Percentiles rank a stretch among this genome's conserved stretches.
phyloP scores from a whole-genome alignment of 2,888 invertebrate species.

The Parnassius orleans region DNA sequence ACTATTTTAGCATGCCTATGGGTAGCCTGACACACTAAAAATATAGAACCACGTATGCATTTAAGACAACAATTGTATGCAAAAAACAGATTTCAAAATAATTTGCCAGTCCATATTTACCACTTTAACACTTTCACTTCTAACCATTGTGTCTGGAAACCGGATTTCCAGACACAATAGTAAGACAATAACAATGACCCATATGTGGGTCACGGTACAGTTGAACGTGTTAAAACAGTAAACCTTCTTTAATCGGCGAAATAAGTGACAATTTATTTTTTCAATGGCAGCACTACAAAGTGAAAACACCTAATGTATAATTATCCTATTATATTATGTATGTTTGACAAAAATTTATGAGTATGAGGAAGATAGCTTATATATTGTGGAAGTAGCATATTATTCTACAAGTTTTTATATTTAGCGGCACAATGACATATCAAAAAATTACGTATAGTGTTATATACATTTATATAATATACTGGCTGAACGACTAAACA shows the following conservation, averaged over 20 bases:
- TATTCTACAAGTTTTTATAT: not conserved
- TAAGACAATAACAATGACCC: too few relatives aligned
- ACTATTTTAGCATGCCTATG: constrained; percentile 6
- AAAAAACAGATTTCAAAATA: too few relatives aligned
- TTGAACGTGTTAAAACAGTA: not conserved
- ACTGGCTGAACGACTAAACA: too few relatives aligned
- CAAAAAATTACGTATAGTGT: too few relatives aligned
- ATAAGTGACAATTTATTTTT: constrained; percentile 25
- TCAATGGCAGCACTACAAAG: constrained; percentile 22
- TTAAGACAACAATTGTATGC: too few relatives aligned
- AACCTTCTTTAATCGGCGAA: constrained; percentile 3
- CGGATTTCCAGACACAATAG: too few relatives aligned
- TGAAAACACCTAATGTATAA: constrained; percentile 5
- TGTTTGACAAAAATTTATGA: constrained; percentile 4
- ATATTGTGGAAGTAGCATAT: not conserved
- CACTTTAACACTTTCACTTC: too few relatives aligned
- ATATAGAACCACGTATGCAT: not conserved
- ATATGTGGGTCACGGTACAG: not conserved
- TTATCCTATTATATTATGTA: not conserved
- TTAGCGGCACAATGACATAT: too few relatives aligned
- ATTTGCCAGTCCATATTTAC: too few relatives aligned
- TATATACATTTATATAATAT: too few relatives aligned
- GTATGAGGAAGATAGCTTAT: constrained; percentile 1
- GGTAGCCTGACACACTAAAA: constrained; percentile 15
- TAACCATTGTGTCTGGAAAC: too few relatives aligned